Conservation (phyloP, 1,140 invertebrate species). For the Oryctes rhinoceros region DNA sequence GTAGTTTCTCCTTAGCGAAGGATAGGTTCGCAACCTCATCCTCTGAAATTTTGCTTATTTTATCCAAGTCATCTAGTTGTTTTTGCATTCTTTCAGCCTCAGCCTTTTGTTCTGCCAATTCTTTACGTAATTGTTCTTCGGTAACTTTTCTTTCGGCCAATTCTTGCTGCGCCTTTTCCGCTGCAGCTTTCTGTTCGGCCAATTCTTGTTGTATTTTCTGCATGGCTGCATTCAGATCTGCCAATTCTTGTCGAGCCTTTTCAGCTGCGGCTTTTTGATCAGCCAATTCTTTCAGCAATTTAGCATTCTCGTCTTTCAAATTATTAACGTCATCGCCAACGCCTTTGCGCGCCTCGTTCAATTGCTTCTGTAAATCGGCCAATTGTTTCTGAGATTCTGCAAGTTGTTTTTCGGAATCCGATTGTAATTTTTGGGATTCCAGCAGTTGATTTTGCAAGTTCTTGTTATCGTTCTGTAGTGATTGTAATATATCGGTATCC, state of each 20-base stretch:
- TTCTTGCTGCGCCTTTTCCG: background rate
- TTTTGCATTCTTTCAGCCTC: background rate
- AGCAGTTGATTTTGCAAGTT: background rate
- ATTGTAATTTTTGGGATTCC: background rate
- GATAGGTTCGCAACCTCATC: background rate
- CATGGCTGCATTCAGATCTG: background rate
- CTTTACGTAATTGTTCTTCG: background rate
- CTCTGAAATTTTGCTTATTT: background rate
- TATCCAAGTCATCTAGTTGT: background rate
- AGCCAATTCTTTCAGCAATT: background rate
- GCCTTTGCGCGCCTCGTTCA: background rate
- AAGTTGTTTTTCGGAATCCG: background rate
- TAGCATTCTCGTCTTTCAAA: conserved; percentile 16
- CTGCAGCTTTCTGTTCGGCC: background rate
- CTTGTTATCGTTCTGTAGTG: background rate
- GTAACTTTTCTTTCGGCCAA: background rate
- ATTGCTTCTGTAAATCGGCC: background rate
- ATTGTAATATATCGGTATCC: background rate
- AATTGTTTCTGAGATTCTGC: background rate
- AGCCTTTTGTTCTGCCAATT: background rate
- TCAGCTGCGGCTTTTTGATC: background rate
- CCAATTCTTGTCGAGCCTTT: background rate
- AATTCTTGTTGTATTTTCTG: background rate
- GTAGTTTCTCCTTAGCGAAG: background rate
- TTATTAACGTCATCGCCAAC: background rate